Percentiles rank a stretch among this genome's conserved stretches.
These are phyloP conservation scores for Neocrepidodera transversa DNA, from an alignment of 2,888 invertebrate species.

Conservation along the genomic window DNA sequence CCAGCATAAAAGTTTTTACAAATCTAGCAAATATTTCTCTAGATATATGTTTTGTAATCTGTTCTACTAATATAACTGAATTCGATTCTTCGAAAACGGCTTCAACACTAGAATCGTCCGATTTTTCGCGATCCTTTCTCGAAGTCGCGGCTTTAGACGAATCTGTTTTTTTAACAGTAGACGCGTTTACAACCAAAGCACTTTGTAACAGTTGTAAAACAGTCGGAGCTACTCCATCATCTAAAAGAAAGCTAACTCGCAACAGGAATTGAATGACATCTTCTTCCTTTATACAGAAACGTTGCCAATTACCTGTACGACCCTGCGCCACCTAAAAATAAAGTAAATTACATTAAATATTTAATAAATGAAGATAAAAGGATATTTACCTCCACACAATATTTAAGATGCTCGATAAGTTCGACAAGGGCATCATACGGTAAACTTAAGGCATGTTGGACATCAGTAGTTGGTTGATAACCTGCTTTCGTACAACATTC, in stretches of 20 bases:
- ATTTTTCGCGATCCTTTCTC: conserved; percentile 70
- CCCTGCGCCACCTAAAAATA: conserved; percentile 71
- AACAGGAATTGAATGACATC: conserved; percentile 83
- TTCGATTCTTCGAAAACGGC: conserved; percentile 72
- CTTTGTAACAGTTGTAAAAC: conserved; percentile 89
- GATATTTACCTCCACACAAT: conserved; percentile 77
- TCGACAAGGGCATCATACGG: conserved; percentile 92
- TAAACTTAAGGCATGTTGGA: conserved; percentile 65
- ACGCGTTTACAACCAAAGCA: conserved; percentile 75
- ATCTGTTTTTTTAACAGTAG: conserved; percentile 45
- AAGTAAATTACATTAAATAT: neutral
- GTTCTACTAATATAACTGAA: conserved; percentile 72
- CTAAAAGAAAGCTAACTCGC: conserved; percentile 82
- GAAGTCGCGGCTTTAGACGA: conserved; percentile 43
- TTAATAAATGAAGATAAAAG: neutral
- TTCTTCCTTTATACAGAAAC: conserved; percentile 78
- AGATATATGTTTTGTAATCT: conserved; percentile 72
- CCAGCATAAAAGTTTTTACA: conserved; percentile 88
- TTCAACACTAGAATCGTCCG: conserved; percentile 71
- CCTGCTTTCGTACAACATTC: conserved; percentile 66
- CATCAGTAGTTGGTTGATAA: conserved; percentile 60
- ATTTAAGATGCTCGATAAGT: conserved; percentile 92
- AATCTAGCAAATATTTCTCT: conserved; percentile 74
- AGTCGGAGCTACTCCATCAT: conserved; percentile 90
- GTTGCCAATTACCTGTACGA: conserved; percentile 95